Evolutionary conservation across 2,888 invertebrate genomes (phyloP).

Genomic region (Incurvaria masculella): DNA sequence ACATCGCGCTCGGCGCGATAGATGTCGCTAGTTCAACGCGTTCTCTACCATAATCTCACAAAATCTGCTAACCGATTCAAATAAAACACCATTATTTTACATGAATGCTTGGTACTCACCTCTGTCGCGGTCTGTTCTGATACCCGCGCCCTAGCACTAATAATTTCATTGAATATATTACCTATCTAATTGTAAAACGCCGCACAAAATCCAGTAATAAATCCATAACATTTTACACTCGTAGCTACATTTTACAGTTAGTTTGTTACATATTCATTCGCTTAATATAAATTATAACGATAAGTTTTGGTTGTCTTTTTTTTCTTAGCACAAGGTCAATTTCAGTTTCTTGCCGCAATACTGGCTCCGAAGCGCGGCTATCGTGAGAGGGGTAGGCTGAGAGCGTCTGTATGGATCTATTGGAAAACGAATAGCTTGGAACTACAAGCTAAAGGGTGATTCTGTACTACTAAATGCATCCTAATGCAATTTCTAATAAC

Average conservation of each 20-base stretch:
- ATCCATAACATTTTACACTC: conserved; percentile 55
- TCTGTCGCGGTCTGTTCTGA: no score
- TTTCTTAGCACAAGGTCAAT: conserved; percentile 29
- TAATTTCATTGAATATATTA: conserved; percentile 58
- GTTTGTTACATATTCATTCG: conserved; percentile 54
- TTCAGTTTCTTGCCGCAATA: no score
- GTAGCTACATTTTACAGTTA: conserved; percentile 56
- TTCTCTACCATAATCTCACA: no score
- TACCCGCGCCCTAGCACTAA: conserved; percentile 47
- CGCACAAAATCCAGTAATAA: conserved; percentile 55
- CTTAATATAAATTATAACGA: conserved; percentile 50
- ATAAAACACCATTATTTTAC: background rate
- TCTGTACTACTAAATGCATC: no score
- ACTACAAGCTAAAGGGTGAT: no score
- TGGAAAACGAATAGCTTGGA: no score
- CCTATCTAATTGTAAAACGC: conserved; percentile 59
- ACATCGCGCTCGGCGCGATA: no score
- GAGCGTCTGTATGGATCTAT: no score
- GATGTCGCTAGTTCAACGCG: no score
- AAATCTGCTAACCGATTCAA: background rate
- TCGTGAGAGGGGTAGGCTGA: no score
- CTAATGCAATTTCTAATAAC: no score
- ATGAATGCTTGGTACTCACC: background rate
- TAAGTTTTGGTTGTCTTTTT: conserved; percentile 56
- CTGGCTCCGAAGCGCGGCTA: no score